Evolutionary conservation across 37 sponge, comb jelly and placozoan species (phyloP).

Genomic region (Haliclona indistincta): DNA sequence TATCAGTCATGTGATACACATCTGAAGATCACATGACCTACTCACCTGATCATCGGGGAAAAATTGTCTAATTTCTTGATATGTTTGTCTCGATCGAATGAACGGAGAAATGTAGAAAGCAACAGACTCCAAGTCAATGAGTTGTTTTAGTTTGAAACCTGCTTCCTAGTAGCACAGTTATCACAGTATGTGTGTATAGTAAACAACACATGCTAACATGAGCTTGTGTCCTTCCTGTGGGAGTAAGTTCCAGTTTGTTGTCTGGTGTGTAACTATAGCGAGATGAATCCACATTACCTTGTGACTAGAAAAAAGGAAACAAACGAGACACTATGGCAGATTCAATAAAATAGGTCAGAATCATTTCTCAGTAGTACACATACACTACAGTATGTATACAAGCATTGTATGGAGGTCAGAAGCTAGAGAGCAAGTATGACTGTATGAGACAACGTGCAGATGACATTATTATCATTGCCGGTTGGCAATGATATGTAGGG

Average conservation of each 20-base stretch:
- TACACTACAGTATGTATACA: too few relatives aligned
- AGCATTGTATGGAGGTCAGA: too few relatives aligned
- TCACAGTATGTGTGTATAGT: not conserved
- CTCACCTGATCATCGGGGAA: slow-evolving; percentile 79
- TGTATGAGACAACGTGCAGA: too few relatives aligned
- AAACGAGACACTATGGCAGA: too few relatives aligned
- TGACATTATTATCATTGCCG: too few relatives aligned
- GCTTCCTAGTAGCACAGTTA: slow-evolving; percentile 60
- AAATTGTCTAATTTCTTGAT: slow-evolving; percentile 42
- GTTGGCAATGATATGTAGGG: too few relatives aligned
- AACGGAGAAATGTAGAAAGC: slow-evolving; percentile 85
- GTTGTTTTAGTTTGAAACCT: slow-evolving; percentile 56
- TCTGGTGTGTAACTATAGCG: slow-evolving; percentile 65
- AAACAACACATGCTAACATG: slow-evolving; percentile 28
- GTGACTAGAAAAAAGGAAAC: slow-evolving; percentile 68
- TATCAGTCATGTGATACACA: slow-evolving; percentile 3
- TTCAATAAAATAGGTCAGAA: too few relatives aligned
- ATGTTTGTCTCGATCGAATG: slow-evolving; percentile 65
- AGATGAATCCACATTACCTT: slow-evolving; percentile 71
- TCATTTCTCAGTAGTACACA: too few relatives aligned
- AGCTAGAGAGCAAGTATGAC: too few relatives aligned
- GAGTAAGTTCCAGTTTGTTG: slow-evolving; percentile 58
- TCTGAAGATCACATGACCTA: not conserved
- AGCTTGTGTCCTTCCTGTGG: slow-evolving; percentile 62
- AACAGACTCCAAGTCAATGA: slow-evolving; percentile 64